Conservation (phyloP, 2,888 invertebrate species). For the Eupithecia exiguata region DNA sequence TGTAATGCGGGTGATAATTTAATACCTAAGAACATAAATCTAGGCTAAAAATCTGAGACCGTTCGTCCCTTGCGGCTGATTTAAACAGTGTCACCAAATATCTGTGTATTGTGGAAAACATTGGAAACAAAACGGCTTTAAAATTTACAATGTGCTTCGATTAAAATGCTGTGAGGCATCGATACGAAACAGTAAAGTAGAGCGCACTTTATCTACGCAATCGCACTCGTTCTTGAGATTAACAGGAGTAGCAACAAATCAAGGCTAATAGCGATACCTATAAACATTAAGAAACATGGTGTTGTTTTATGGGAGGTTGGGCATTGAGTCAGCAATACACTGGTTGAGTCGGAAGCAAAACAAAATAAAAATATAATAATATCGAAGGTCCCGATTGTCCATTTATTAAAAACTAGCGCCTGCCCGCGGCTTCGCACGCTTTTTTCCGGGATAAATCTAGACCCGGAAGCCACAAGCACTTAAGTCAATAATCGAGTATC, state of each 20-base stretch:
- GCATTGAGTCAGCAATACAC: background rate
- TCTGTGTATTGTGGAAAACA: background rate
- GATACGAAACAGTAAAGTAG: background rate
- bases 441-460: too few relatives aligned
- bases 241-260: slow-evolving; percentile 50
- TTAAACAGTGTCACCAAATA: background rate
- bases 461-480: too few relatives aligned
- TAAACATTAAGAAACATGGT: slow-evolving; percentile 53
- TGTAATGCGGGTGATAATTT: slow-evolving; percentile 20
- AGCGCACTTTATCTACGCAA: background rate
- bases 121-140: background rate
- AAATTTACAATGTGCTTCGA: background rate
- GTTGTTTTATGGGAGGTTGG: slow-evolving; percentile 33
- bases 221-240: slow-evolving; percentile 39
- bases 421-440: too few relatives aligned
- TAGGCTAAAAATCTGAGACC: slow-evolving; percentile 33
- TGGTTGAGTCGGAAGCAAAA: background rate
- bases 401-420: too few relatives aligned
- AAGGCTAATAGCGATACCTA: slow-evolving; percentile 57
- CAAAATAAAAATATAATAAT: background rate
- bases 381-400: background rate
- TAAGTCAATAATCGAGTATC: too few relatives aligned
- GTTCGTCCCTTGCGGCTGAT: slow-evolving; percentile 10
- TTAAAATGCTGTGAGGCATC: background rate
- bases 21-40: slow-evolving; percentile 21